Evolutionary conservation across 2,113 vertebrate species (phyloP), one percentile per base, ranked within the genome.

Genomic region (Gymnorhina tibicen): DNA sequence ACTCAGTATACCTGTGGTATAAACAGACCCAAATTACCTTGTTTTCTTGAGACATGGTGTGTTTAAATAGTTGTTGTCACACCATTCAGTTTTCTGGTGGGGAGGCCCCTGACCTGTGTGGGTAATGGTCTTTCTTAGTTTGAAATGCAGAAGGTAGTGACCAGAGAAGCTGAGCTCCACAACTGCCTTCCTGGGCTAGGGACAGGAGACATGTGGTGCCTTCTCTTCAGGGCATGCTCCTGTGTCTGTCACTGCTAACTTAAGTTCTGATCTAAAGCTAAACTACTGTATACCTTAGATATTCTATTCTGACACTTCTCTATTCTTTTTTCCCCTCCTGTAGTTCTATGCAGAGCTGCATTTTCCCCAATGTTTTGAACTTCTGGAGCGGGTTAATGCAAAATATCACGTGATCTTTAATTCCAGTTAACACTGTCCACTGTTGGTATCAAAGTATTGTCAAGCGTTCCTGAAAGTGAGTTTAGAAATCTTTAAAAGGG

Each of bases 271-370:
- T 74, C 55, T 79, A 47, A 92, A 67, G 15, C 6, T 30, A n/a
- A 50, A 13, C 13, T 66, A 1, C 13, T 87, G 3, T 49, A 13
- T 50, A 50, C 19, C 46, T 87, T 21, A 8, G 16, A 17, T 24
- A 8, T 58, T 85, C 42, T 91, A 13, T 52, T 85, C 6, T 70
- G 89, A 42, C 22, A 8, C 78, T 26, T 13, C 11, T 42, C 13
- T 39, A 14, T 39, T 37, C 13, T 47, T 12, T 4, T 7, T 4
- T 3, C 1, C 1, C 24, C 16, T n/a, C 14, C 16, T 0, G 0
- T 6, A 42, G 21, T 49, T 72, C 46, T 52, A 0, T 35, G 17
- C n/a, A 67, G 60, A 86, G 26, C 41, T 93, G n/a, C 11, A 4
- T 59, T 73, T 87, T 10, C 32, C 32, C 22, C 6, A 14, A 9